Evolutionary conservation across 2,113 vertebrate genomes (phyloP), one percentile per base, ranked within the genome.

Genomic region (Rhadina sibilatrix): DNA sequence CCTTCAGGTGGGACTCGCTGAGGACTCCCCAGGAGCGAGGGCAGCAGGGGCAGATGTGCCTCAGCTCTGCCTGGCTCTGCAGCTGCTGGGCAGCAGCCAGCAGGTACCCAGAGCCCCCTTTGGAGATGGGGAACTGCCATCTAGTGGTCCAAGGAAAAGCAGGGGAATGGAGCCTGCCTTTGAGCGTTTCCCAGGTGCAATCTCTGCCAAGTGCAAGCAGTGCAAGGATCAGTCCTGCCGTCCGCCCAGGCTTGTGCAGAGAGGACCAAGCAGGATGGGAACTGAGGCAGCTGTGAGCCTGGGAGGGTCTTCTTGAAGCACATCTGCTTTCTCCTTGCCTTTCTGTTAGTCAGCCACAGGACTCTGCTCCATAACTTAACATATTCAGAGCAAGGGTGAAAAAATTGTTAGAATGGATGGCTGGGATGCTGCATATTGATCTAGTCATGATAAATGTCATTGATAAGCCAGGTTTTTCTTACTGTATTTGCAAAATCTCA

Each of bases 51-150:
- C 77, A 80, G 87, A 56, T n/a, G 57, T 57, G 61, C 33, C 83
- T 27, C 72, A 12, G 3, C 88, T 42, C 35, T 60, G 76, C 63
- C 59, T 27, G 47, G 2, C 46, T 25, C 35, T 66, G 12, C 54
- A 42, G 61, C 75, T 64, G 82, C 78, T 75, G 57, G 70, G 56
- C 63, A 20, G 64, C 61, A 37, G 75, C 57, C 30, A 56, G 6
- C 88, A 69, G 84, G 87, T 65, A 61, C 18, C 1, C 0, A 21
- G 70, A 70, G 70, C 35, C 27, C 49, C 27, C 5, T 93, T 72
- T 59, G 56, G 42, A 54, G 87, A 91, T 66, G 72, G 83, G 70
- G 93, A 93, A 27, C 94, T 96, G 96, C 92, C 96, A 96, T 79
- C 95, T 96, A 88, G 80, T 83, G 96, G 94, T 52, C 24, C 64